A percentile compares a stretch with the other conserved stretches of the same genome.
phyloP scores from a whole-genome alignment of 1,140 invertebrate genomes.

The Plectrocnemia conspersa region DNA sequence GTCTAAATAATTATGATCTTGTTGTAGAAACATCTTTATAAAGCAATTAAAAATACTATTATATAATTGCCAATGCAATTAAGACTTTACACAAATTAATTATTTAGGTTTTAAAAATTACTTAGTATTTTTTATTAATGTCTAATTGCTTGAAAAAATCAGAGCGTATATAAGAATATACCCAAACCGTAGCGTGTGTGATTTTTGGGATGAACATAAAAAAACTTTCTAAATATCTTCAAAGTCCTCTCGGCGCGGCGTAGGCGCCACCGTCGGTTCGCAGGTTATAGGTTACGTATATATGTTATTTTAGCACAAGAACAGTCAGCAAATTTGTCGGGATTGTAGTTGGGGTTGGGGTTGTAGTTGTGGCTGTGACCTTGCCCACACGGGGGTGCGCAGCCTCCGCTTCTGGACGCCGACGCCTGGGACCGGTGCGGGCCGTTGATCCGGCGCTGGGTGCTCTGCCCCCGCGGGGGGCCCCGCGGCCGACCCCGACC shows the following conservation, averaged over 20 bases:
- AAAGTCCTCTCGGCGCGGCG: slow-evolving; percentile 26
- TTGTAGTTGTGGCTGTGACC: slow-evolving; percentile 45
- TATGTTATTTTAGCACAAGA: slow-evolving; percentile 1
- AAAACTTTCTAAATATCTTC: slow-evolving; percentile 33
- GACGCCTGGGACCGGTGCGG: slow-evolving; percentile 38
- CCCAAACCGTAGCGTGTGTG: neutral
- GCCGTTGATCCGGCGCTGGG: slow-evolving; percentile 18
- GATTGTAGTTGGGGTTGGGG: slow-evolving; percentile 12
- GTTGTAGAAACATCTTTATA: no score
- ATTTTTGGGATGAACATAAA: slow-evolving; percentile 13
- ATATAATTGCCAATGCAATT: no score
- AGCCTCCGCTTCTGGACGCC: slow-evolving; percentile 60
- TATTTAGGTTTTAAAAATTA: no score
- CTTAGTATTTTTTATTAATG: no score
- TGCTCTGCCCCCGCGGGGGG: slow-evolving; percentile 34
- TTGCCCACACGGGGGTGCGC: slow-evolving; percentile 69
- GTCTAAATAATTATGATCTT: no score
- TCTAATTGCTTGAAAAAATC: no score
- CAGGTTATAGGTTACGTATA: no score
- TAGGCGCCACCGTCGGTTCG: neutral
- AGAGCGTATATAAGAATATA: neutral
- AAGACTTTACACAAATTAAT: no score
- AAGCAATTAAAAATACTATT: no score
- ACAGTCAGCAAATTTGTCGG: neutral
- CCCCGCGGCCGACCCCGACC: slow-evolving; percentile 8